Evolutionary conservation across 2,888 invertebrate species (phyloP).

Genomic region (Ypsolopha scabrella): DNA sequence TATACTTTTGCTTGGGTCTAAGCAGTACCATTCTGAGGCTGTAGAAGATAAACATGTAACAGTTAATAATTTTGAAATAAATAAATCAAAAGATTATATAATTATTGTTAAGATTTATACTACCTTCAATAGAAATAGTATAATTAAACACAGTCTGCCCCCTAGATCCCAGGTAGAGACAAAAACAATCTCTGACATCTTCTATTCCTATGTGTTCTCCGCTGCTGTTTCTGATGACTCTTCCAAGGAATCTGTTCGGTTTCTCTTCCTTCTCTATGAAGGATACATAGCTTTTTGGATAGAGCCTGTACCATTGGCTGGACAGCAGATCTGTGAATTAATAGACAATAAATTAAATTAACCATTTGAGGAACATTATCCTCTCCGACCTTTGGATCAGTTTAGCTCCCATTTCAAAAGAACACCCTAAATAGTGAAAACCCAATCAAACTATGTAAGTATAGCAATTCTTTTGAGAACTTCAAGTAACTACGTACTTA

Average conservation of each 20-base stretch:
- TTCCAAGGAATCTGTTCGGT: slow-evolving; percentile 34
- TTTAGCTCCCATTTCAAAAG: too few relatives aligned
- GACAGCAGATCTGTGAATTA: slow-evolving; percentile 38
- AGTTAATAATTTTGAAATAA: not conserved
- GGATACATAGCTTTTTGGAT: slow-evolving; percentile 41
- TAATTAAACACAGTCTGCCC: slow-evolving; percentile 75
- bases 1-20: slow-evolving; percentile 50
- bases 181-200: slow-evolving; percentile 58
- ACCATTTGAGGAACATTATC: too few relatives aligned
- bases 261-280: slow-evolving; percentile 32
- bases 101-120: not conserved
- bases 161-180: slow-evolving; percentile 76
- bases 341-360: too few relatives aligned
- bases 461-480: too few relatives aligned
- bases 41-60: slow-evolving; percentile 19
- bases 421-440: too few relatives aligned
- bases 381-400: too few relatives aligned
- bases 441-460: too few relatives aligned
- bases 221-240: slow-evolving; percentile 28
- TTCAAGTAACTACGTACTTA: too few relatives aligned
- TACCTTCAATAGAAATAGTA: slow-evolving; percentile 65
- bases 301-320: slow-evolving; percentile 32
- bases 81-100: not conserved
- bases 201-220: slow-evolving; percentile 29
- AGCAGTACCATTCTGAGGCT: slow-evolving; percentile 70